Percentiles rank a stretch among this genome's conserved stretches.
Conservation (phyloP, 2,888 invertebrate species). For the Aspidiotus destructor region DNA sequence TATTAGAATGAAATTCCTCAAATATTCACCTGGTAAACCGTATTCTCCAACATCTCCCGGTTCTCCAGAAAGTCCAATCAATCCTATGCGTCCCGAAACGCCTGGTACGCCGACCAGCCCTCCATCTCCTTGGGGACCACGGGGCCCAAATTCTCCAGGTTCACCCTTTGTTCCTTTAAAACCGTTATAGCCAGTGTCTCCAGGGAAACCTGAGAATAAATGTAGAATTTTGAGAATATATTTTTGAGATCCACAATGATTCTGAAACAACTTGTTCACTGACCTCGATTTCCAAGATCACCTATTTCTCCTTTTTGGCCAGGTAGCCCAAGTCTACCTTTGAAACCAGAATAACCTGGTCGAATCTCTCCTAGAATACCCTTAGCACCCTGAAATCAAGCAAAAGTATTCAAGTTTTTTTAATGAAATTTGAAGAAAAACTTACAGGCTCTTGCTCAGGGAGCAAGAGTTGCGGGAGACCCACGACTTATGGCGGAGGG, state of each 20-base stretch:
- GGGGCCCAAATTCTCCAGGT: constrained; percentile 26
- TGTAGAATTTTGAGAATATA: background rate
- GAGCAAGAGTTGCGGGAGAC: too few relatives aligned
- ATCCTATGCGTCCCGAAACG: constrained; percentile 30
- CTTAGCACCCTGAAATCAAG: constrained; percentile 41
- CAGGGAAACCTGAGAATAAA: constrained; percentile 15
- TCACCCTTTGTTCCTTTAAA: constrained; percentile 39
- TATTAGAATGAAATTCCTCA: background rate
- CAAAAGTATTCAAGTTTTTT: background rate
- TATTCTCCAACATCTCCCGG: constrained; percentile 36
- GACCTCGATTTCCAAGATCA: constrained; percentile 36
- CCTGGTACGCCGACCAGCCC: constrained; percentile 32
- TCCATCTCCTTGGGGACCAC: constrained; percentile 6
- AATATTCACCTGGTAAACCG: constrained; percentile 29
- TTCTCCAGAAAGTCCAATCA: constrained; percentile 29
- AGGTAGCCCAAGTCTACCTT: constrained; percentile 37
- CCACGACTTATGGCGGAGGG: too few relatives aligned
- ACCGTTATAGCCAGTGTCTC: constrained; percentile 37
- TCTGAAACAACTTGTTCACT: constrained; percentile 34
- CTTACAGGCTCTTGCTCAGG: too few relatives aligned
- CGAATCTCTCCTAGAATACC: constrained; percentile 44
- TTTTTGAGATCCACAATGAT: background rate
- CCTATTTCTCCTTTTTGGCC: constrained; percentile 40
- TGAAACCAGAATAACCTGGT: constrained; percentile 39
- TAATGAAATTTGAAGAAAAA: background rate